Conservation (phyloP, 2,113 vertebrate genomes). For the Ochotona curzoniae region DNA sequence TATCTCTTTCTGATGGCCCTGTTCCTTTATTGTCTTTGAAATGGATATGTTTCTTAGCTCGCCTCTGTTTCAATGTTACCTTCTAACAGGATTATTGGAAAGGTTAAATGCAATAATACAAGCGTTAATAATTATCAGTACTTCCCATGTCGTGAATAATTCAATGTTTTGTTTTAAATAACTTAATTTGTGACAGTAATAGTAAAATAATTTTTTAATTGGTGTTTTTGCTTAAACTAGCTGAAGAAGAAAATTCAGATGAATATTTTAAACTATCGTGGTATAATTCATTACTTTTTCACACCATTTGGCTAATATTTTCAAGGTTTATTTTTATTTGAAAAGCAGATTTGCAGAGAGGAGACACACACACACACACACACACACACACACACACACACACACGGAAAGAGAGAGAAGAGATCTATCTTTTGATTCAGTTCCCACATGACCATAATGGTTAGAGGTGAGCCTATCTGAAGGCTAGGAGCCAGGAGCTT, state of each 20-base stretch:
- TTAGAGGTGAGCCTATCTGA: no score
- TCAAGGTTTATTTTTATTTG: no score
- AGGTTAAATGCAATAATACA: constrained; percentile 7
- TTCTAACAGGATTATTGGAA: constrained; percentile 20
- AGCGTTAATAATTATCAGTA: neutral
- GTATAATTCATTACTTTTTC: neutral
- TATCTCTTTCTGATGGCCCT: neutral
- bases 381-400: no score
- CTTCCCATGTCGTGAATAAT: neutral
- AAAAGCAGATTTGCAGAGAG: no score
- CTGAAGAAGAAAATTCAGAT: constrained; percentile 26
- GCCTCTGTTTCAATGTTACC: neutral
- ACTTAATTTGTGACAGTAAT: neutral
- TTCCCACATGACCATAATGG: no score
- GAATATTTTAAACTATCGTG: constrained; percentile 6
- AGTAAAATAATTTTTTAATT: neutral
- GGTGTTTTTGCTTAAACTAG: constrained; percentile 13
- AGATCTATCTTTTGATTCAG: no score
- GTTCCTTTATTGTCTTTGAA: neutral
- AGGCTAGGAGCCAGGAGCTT: no score
- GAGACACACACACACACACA: no score
- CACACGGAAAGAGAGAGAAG: no score
- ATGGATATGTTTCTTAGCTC: constrained; percentile 2
- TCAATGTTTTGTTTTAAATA: neutral
- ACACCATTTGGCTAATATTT: neutral